A percentile compares a stretch with the other conserved stretches of the same genome.
These are phyloP conservation scores for Octodon degus DNA, from an alignment of 2,113 vertebrate genomes.

Conservation along the genomic window DNA sequence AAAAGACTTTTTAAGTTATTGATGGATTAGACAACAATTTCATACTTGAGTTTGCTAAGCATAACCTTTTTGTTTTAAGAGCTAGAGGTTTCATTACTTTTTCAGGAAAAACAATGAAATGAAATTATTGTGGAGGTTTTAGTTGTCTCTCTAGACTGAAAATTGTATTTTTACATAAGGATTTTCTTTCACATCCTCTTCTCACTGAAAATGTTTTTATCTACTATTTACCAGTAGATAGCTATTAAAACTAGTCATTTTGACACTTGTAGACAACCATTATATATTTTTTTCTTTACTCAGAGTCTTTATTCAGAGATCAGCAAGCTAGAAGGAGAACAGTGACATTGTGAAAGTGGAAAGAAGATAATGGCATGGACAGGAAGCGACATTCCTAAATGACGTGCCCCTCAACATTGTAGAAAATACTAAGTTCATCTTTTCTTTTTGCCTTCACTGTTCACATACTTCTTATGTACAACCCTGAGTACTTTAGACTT, in stretches of 20 bases:
- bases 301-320: not conserved
- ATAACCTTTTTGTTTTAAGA: not conserved
- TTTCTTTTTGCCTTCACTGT: not conserved
- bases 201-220: not conserved
- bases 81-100: not conserved
- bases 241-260: not conserved
- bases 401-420: not conserved
- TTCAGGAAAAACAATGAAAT: not conserved
- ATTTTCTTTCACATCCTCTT: not conserved
- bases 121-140: not conserved
- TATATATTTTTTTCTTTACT: not conserved
- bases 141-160: not conserved
- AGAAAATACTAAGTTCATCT: not conserved
- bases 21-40: constrained; percentile 5
- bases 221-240: not conserved
- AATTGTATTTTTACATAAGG: not conserved
- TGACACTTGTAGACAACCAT: not conserved
- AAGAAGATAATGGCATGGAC: not conserved
- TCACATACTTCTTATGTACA: not conserved
- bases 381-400: not conserved
- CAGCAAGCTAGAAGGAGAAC: not conserved
- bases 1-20: not conserved
- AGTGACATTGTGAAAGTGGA: not conserved
- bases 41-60: not conserved
- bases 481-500: not conserved